Evolutionary conservation across 2,888 invertebrate genomes (phyloP).

Genomic region (Amphipyra berbera): DNA sequence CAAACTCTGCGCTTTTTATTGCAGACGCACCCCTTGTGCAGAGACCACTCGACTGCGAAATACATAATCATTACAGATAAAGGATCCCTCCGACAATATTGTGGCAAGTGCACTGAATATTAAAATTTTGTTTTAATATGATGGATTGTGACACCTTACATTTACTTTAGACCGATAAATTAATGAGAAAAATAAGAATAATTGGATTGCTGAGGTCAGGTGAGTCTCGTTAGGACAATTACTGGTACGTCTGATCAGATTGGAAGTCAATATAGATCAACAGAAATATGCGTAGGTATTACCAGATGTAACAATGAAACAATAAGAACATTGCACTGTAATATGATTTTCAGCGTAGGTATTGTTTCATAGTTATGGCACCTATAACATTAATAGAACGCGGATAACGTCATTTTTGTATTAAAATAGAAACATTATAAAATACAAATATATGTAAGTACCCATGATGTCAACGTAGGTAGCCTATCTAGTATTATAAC

Average conservation of each 20-base stretch:
- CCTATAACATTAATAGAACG: too few species aligned
- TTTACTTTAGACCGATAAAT: conserved; percentile 9
- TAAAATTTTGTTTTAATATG: conserved; percentile 42
- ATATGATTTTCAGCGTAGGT: too few species aligned
- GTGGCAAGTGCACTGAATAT: conserved; percentile 59
- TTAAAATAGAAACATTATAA: neutral
- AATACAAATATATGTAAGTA: too few species aligned
- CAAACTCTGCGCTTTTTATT: conserved; percentile 78
- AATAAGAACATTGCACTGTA: too few species aligned
- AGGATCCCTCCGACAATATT: conserved; percentile 80
- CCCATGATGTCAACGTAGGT: neutral
- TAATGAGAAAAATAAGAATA: neutral
- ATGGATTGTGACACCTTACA: conserved; percentile 15
- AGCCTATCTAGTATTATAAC: neutral
- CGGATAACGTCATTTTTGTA: neutral
- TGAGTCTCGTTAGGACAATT: too few species aligned
- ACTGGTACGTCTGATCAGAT: too few species aligned
- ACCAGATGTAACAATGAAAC: too few species aligned
- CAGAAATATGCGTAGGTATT: too few species aligned
- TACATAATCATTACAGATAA: conserved; percentile 82
- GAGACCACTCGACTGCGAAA: conserved; percentile 82
- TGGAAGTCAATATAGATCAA: too few species aligned
- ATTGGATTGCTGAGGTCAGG: neutral
- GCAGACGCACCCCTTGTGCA: conserved; percentile 72
- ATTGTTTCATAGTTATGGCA: too few species aligned